These are phyloP conservation scores for Hormaphis cornu DNA, from an alignment of 1,140 invertebrate species.

Conservation along the genomic window DNA sequence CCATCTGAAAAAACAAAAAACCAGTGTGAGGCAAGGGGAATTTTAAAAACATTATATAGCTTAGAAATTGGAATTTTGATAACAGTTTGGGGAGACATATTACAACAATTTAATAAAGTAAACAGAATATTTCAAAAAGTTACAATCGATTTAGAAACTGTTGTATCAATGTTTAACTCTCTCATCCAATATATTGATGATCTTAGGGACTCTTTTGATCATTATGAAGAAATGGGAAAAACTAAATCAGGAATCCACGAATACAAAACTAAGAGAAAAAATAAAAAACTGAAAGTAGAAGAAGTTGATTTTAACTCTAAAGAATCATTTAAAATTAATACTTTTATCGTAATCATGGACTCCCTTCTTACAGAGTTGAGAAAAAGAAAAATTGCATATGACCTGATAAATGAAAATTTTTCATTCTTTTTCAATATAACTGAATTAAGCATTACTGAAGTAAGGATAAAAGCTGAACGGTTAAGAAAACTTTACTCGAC, in stretches of 20 bases:
- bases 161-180: neutral
- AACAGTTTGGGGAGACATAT: neutral
- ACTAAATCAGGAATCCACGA: neutral
- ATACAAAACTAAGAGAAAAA: neutral
- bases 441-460: neutral
- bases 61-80: neutral
- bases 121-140: neutral
- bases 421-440: neutral
- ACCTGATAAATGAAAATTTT: neutral
- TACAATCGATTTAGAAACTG: neutral
- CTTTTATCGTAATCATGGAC: neutral
- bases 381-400: neutral
- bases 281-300: too few relatives aligned
- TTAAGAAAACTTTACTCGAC: neutral
- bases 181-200: neutral
- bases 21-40: too few relatives aligned
- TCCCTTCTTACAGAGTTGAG: neutral
- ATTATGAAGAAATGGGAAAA: neutral
- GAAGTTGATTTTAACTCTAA: too few relatives aligned
- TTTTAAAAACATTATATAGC: neutral
- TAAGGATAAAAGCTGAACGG: neutral
- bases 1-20: too few relatives aligned
- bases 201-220: neutral
- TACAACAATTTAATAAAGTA: neutral
- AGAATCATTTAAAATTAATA: too few relatives aligned